Evolutionary conservation across 2,888 invertebrate species (phyloP), one percentile per base, ranked within the genome.

Genomic region (Scaeva pyrastri): DNA sequence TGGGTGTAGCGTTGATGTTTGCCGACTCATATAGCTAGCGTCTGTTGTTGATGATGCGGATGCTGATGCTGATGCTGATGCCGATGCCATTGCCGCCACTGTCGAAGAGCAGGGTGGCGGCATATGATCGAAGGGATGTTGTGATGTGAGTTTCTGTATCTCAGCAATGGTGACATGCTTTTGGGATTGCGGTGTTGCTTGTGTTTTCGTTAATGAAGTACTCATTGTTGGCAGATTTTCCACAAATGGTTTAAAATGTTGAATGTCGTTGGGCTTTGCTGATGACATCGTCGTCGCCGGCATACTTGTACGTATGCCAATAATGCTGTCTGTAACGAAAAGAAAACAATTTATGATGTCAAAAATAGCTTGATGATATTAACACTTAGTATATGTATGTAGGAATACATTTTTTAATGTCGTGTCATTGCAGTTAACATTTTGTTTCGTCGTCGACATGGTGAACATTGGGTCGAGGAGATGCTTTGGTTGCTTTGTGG

Each of bases 101-200:
- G 48, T 4, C 7, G 26, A 55, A n/a, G 58, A 19, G 8, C 19
- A 41, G 39, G 60, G 2, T 16, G 31, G 16, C 1, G 16, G 1
- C 88, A 90, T 76, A n/a, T 91, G 92, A 87, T 92, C 91, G 60
- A 90, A 91, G 21, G 92, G 91, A 52, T 90, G 89, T 75, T 90
- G 89, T 75, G 91, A 11, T 39, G 39, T 90, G 19, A 90, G 91
- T 43, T 91, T 91, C 12, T 92, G 92, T 80, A 88, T 87, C 79
- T 92, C 92, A 87, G 91, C 88, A 55, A 92, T 92, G 88, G 92
- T 92, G 23, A 92, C 92, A 72, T 92, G 91, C 76, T 92, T 92
- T 88, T 91, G 92, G 3, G 90, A 88, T 89, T 92, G 92, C 6
- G 92, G 92, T 60, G 91, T 91, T 88, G 90, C 90, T 70, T 89